Conservation (phyloP, 2,113 vertebrate species). For the Osmerus eperlanus region DNA sequence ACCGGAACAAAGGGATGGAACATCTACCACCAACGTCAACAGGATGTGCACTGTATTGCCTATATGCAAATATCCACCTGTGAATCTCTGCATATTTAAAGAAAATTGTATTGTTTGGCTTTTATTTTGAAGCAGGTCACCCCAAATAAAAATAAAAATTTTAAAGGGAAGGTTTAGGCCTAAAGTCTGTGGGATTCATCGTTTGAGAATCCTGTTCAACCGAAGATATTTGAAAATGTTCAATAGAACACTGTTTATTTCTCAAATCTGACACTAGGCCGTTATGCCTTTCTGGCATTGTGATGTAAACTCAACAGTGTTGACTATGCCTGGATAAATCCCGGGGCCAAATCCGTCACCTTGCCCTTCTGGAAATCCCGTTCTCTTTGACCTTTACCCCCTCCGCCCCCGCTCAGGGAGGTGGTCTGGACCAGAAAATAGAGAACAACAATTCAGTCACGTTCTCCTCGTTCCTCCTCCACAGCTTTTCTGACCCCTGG, state of each 20-base stretch:
- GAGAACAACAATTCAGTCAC: slow-evolving; percentile 15
- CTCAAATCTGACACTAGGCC: too few species aligned
- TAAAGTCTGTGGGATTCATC: too few species aligned
- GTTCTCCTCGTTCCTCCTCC: slow-evolving; percentile 36
- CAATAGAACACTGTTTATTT: too few species aligned
- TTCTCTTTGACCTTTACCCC: slow-evolving; percentile 12
- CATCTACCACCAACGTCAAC: not conserved
- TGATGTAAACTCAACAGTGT: too few species aligned
- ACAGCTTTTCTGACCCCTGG: slow-evolving; percentile 30
- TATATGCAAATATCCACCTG: not conserved
- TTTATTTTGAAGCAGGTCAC: too few species aligned
- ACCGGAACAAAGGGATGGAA: slow-evolving; percentile 6
- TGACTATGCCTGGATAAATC: too few species aligned
- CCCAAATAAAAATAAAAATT: too few species aligned
- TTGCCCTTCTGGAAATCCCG: not conserved
- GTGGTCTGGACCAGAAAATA: not conserved
- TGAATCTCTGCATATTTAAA: not conserved
- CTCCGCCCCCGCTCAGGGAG: slow-evolving; percentile 16
- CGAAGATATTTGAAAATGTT: too few species aligned
- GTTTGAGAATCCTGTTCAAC: too few species aligned
- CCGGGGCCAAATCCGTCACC: not conserved
- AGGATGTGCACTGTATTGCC: not conserved
- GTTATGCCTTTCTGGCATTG: too few species aligned
- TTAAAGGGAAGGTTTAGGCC: too few species aligned
- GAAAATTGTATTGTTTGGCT: not conserved